Evolutionary conservation across 1,140 invertebrate species (phyloP).

Genomic region (Vanessa atalanta): DNA sequence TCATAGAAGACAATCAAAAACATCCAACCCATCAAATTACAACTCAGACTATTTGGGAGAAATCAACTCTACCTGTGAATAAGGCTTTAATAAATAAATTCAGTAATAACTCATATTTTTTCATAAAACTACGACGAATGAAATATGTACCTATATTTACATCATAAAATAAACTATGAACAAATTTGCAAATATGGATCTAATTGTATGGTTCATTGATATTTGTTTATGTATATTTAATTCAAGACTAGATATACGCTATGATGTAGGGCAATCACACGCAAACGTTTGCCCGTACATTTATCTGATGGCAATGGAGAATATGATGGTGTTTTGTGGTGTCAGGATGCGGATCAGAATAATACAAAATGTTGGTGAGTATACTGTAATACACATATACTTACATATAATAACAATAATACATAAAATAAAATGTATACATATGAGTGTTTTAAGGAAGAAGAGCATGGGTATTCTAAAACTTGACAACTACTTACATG

Average conservation of each 20-base stretch:
- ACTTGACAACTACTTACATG: slow-evolving; percentile 17
- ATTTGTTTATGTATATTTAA: background rate
- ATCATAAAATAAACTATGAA: background rate
- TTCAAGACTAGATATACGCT: background rate
- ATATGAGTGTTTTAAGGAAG: slow-evolving; percentile 23
- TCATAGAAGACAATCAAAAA: background rate
- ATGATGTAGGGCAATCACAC: slow-evolving; percentile 43
- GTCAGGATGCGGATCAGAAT: slow-evolving; percentile 45
- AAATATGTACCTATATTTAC: too few species aligned
- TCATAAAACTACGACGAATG: too few species aligned
- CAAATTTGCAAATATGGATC: background rate
- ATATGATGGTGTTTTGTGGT: slow-evolving; percentile 30
- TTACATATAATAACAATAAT: slow-evolving; percentile 42
- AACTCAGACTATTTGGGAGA: too few species aligned
- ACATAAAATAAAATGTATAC: slow-evolving; percentile 20
- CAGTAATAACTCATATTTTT: too few species aligned
- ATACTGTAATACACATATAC: slow-evolving; percentile 48
- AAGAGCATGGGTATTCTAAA: slow-evolving; percentile 4
- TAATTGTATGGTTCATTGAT: background rate
- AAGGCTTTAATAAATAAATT: too few species aligned
- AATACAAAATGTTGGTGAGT: slow-evolving; percentile 46
- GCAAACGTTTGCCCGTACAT: slow-evolving; percentile 34
- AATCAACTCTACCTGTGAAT: too few species aligned
- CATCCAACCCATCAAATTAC: background rate
- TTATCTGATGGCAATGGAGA: slow-evolving; percentile 21